These are phyloP conservation scores for Drosophila hydei DNA, from an alignment of 1,140 invertebrate species.

Conservation along the genomic window DNA sequence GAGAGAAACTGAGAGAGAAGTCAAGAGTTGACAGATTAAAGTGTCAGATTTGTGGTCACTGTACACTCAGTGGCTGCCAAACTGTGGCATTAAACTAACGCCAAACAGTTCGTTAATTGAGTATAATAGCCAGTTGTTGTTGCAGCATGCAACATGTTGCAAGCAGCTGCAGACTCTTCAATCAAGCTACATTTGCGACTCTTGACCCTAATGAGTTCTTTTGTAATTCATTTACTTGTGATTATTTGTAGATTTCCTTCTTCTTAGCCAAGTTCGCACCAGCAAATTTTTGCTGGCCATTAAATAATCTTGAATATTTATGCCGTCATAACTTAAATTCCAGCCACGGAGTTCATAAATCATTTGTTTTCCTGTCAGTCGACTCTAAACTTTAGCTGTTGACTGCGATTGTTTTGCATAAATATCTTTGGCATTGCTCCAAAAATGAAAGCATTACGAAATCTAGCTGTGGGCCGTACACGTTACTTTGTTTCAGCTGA, in stretches of 20 bases:
- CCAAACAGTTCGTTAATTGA: slow-evolving; percentile 39
- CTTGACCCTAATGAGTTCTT: slow-evolving; percentile 46
- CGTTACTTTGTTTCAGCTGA: neutral
- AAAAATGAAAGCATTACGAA: neutral
- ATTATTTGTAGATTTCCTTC: slow-evolving; percentile 8
- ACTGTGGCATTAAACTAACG: slow-evolving; percentile 28
- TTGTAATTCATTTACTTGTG: slow-evolving; percentile 35
- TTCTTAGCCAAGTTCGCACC: slow-evolving; percentile 25
- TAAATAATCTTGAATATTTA: slow-evolving; percentile 36
- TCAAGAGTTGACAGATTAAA: slow-evolving; percentile 23
- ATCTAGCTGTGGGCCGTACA: slow-evolving; percentile 6
- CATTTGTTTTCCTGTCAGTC: slow-evolving; percentile 20
- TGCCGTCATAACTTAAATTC: slow-evolving; percentile 48
- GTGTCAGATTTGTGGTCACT: slow-evolving; percentile 25
- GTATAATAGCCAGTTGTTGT: slow-evolving; percentile 8
- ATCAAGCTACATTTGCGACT: slow-evolving; percentile 28
- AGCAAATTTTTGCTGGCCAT: slow-evolving; percentile 7
- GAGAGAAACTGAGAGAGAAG: slow-evolving; percentile 5
- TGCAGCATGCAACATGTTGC: slow-evolving; percentile 29
- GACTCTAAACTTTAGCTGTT: slow-evolving; percentile 30
- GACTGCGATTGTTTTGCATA: slow-evolving; percentile 12
- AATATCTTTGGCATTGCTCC: neutral
- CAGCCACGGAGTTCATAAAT: slow-evolving; percentile 38
- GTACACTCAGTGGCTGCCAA: slow-evolving; percentile 31
- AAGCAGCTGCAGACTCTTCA: slow-evolving; percentile 20